Conservation (phyloP, 2,113 vertebrate species). For the Pteruthius melanotis region DNA sequence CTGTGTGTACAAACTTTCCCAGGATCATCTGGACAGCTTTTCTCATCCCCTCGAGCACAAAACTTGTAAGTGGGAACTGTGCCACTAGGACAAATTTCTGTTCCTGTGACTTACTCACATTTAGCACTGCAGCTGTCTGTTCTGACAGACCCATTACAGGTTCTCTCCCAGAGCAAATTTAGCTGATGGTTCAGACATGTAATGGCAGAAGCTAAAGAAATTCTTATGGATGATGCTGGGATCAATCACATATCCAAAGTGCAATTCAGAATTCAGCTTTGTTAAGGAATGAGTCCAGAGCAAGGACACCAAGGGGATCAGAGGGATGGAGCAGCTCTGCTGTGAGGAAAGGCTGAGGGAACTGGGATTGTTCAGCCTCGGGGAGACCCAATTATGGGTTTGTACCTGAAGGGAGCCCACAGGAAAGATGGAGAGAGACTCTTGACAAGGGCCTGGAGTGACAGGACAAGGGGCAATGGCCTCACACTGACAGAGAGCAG, state of each 20-base stretch:
- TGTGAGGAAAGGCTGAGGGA: not conserved
- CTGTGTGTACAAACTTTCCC: constrained; percentile 32
- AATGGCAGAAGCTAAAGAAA: constrained; percentile 12
- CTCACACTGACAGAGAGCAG: not conserved
- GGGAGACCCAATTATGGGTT: not conserved
- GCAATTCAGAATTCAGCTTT: not conserved
- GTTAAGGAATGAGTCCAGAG: not conserved
- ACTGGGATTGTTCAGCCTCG: not conserved
- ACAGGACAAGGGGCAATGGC: not conserved
- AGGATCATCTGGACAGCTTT: constrained; percentile 30
- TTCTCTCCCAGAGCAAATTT: not conserved
- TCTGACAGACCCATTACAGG: not conserved
- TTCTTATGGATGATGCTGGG: not conserved
- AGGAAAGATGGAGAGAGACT: not conserved
- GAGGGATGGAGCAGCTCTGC: not conserved
- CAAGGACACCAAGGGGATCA: not conserved
- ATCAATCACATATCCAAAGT: not conserved
- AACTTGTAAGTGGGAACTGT: constrained; percentile 8
- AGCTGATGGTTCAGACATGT: not conserved
- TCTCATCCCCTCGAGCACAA: constrained; percentile 37
- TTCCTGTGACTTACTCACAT: not conserved
- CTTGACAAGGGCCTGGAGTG: not conserved
- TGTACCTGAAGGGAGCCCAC: not conserved
- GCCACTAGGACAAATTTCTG: constrained; percentile 14
- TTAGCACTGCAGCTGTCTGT: not conserved